These are phyloP conservation scores for Ctenosaura bakeri DNA, from an alignment of 2,797 vertebrate genomes.

Conservation along the genomic window DNA sequence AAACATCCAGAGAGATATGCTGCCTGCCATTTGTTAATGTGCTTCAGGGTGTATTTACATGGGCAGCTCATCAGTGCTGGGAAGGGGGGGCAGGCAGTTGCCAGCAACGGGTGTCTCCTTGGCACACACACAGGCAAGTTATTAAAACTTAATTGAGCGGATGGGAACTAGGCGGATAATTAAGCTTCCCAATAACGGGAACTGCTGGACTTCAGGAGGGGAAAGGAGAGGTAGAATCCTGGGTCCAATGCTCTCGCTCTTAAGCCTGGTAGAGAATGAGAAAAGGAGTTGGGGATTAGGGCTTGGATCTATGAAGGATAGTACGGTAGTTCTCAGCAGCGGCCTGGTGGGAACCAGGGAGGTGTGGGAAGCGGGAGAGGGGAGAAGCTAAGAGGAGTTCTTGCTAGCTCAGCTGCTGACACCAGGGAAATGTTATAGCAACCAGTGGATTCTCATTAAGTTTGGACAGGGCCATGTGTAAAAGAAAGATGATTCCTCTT, in stretches of 20 bases:
- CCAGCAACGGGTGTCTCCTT: conserved; percentile 31
- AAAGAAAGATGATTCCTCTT: conserved; percentile 33
- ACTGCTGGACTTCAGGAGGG: conserved; percentile 11
- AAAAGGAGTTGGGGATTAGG: neutral
- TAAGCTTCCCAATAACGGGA: conserved; percentile 42
- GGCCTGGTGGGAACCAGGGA: neutral
- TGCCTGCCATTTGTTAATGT: neutral
- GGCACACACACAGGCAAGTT: conserved; percentile 27
- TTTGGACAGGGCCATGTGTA: conserved; percentile 30
- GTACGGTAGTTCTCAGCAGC: conserved; percentile 1
- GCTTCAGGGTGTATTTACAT: conserved; percentile 19
- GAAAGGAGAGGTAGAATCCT: neutral
- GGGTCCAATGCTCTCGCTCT: neutral
- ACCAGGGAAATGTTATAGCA: conserved; percentile 32
- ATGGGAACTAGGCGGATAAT: conserved; percentile 44
- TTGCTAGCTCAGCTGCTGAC: conserved; percentile 51
- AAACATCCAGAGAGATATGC: neutral
- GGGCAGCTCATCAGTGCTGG: conserved; percentile 26
- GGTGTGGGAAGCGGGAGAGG: too few relatives aligned
- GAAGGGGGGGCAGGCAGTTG: neutral
- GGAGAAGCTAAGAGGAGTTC: neutral
- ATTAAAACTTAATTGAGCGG: conserved; percentile 55
- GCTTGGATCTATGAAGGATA: neutral
- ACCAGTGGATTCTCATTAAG: conserved; percentile 48
- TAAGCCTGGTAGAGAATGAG: neutral